Evolutionary conservation across 2,113 vertebrate genomes (phyloP), one percentile per base, ranked within the genome.

Genomic region (Nesospiza acunhae): DNA sequence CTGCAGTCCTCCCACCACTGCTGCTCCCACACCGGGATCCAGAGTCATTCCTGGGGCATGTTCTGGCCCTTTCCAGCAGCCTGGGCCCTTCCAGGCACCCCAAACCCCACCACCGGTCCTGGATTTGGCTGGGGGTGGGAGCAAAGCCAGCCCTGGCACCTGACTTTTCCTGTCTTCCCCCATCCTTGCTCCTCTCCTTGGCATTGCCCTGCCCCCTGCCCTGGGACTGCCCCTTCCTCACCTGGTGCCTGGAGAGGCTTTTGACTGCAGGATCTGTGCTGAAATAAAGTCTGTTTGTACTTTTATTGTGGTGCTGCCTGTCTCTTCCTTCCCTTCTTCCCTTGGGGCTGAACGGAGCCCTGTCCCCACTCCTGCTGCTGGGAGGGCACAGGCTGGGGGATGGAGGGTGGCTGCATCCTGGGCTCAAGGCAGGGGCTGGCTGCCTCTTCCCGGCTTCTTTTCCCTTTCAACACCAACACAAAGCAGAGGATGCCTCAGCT

Each of bases 251-350:
- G 56, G 39, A 58, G 62, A 24, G 63, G 24, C 42, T 93, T 80
- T 63, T 4, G 11, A 16, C 41, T 63, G 68, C 0, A 2, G 88
- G 78, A 23, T 72, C 49, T 64, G 83, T 89, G 88, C 82, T 93
- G 59, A 64, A 96, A 97, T 97, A 97, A 96, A 97, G 59, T 44
- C 83, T 75, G 39, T 97, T 97, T 97, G 80, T 96, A 97, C 93
- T 96, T 97, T 94, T 77, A 24, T 13, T 33, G 28, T n/a, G 10
- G 15, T 63, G 31, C 53, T 56, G n/a, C 44, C n/a, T 7, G 0
- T 20, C 28, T 90, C 18, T 69, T 88, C 17, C 86, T 86, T 82
- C 44, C 12, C 28, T 39, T 35, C n/a, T 68, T 69, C 46, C 26
- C 31, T 4, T 0, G 1, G 30, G 28, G 10, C 39, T 73, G 76